Conservation (phyloP, 2,113 vertebrate species). For the Alaudala cheleensis region DNA sequence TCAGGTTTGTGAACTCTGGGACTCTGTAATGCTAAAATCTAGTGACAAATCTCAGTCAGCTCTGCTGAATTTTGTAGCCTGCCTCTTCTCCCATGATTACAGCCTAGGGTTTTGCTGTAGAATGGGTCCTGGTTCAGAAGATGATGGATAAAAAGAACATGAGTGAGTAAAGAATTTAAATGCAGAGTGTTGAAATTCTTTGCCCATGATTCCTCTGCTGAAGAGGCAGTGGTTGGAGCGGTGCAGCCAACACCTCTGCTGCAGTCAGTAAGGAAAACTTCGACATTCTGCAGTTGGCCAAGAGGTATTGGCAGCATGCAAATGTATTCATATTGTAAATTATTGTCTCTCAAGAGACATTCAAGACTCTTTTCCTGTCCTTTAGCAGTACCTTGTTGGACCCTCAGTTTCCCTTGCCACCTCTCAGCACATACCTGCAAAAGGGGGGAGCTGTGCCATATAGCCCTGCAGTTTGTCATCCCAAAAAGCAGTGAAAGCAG, state of each 20-base stretch:
- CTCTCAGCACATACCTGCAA: accelerated
- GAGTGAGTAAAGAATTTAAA: neutral
- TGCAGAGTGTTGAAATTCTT: neutral
- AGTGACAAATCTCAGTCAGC: neutral
- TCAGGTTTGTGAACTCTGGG: neutral
- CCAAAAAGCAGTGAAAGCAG: neutral
- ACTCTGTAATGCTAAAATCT: neutral
- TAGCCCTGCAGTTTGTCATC: neutral
- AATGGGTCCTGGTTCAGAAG: neutral
- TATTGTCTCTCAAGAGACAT: neutral
- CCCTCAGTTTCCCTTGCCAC: neutral
- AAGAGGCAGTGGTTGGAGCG: neutral
- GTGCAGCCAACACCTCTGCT: neutral
- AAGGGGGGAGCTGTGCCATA: neutral
- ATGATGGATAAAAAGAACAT: neutral
- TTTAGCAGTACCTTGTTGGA: neutral
- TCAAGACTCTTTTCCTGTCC: neutral
- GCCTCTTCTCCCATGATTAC: neutral
- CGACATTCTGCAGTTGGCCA: neutral
- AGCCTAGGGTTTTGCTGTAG: neutral
- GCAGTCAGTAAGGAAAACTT: neutral
- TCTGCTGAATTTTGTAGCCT: neutral
- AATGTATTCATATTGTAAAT: neutral
- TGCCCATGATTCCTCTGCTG: neutral
- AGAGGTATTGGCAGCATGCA: neutral